phyloP scores from a whole-genome alignment of 2,113 vertebrate genomes.

The Peucedramus taeniatus region DNA sequence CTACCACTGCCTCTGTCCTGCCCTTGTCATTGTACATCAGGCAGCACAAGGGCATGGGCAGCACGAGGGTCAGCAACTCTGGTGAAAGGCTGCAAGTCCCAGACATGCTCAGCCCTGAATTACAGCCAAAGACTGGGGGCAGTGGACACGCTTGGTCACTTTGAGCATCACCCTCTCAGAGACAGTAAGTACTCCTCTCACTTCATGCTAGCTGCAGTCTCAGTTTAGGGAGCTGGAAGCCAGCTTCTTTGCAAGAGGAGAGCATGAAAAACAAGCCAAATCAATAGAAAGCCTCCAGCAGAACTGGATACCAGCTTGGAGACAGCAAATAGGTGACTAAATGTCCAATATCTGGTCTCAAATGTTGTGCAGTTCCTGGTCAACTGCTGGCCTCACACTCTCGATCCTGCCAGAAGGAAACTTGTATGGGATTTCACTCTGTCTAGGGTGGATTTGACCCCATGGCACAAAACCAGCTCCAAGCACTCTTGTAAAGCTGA shows the following conservation, averaged over 20 bases:
- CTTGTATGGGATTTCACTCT: neutral
- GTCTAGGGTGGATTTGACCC: neutral
- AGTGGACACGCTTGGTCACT: neutral
- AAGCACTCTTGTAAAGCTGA: neutral
- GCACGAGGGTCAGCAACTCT: accelerated
- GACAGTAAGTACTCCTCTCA: neutral
- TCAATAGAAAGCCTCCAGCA: neutral
- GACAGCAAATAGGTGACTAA: neutral
- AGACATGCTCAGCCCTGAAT: neutral
- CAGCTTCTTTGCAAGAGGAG: neutral
- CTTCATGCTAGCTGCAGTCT: neutral
- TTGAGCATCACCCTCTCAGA: neutral
- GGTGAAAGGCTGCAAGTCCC: neutral
- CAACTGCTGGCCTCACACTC: neutral
- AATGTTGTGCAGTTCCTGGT: neutral
- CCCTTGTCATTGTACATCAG: accelerated
- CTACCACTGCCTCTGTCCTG: neutral
- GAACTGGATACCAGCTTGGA: neutral
- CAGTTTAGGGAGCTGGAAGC: neutral
- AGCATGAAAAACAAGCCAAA: neutral
- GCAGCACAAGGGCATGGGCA: accelerated
- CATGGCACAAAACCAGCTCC: neutral
- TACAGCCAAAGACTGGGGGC: accelerated
- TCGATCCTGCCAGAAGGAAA: neutral
- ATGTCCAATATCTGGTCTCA: neutral